These are phyloP conservation scores for Sitta europaea DNA, from an alignment of 2,113 vertebrate species.

Conservation along the genomic window DNA sequence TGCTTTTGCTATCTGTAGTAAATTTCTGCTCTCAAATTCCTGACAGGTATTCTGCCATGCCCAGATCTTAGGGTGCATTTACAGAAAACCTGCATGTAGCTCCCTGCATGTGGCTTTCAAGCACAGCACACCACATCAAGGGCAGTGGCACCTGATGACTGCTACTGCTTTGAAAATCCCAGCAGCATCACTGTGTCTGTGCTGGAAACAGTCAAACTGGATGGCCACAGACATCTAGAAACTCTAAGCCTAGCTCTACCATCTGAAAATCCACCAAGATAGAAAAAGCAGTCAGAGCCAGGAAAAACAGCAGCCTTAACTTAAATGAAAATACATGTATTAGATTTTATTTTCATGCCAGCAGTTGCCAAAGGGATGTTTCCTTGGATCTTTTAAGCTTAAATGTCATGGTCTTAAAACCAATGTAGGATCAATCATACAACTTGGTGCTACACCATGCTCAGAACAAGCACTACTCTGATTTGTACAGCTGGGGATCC, in stretches of 20 bases:
- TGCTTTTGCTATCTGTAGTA: not conserved
- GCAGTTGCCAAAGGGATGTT: not conserved
- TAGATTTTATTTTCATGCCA: not conserved
- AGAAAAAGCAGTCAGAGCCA: not conserved
- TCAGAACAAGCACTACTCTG: not conserved
- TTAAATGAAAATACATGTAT: not conserved
- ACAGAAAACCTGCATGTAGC: not conserved
- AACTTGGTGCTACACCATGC: not conserved
- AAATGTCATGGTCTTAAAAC: not conserved
- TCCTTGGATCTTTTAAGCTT: not conserved
- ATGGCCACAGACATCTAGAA: not conserved
- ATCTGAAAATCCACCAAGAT: not conserved
- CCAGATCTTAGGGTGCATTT: not conserved
- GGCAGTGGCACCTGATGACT: not conserved
- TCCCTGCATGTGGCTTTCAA: not conserved
- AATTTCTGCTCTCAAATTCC: not conserved
- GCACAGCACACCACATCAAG: not conserved
- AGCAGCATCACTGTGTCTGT: fast-evolving
- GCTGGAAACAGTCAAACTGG: not conserved
- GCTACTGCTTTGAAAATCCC: not conserved
- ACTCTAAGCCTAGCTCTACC: not conserved
- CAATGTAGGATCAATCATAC: fast-evolving
- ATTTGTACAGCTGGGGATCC: not conserved
- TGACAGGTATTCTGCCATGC: not conserved
- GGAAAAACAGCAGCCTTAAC: not conserved